Evolutionary conservation across 2,797 vertebrate genomes (phyloP).

Genomic region (Catostomus latipinnis): DNA sequence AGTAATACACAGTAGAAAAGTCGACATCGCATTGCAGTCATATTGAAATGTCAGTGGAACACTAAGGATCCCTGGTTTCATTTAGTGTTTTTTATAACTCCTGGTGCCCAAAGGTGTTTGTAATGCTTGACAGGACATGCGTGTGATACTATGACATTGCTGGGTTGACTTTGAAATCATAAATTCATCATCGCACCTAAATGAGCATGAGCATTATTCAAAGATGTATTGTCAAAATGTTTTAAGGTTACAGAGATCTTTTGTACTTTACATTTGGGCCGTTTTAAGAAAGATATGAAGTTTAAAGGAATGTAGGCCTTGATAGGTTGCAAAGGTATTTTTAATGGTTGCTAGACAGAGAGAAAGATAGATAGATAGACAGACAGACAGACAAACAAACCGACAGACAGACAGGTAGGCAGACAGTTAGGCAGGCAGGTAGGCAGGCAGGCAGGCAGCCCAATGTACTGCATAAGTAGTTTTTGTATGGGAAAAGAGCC

Average conservation of each 20-base stretch:
- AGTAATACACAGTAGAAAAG: not conserved
- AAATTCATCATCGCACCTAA: not conserved
- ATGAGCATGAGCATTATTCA: not conserved
- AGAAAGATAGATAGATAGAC: not conserved
- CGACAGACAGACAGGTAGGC: no score
- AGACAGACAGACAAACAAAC: not conserved
- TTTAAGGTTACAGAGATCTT: no score
- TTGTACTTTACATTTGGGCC: no score
- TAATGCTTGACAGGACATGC: not conserved
- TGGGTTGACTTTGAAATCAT: conserved; percentile 10
- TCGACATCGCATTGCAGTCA: not conserved
- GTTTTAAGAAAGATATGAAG: no score
- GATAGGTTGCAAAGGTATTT: not conserved
- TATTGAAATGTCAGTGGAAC: not conserved
- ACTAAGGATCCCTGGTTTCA: not conserved
- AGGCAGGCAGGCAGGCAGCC: no score
- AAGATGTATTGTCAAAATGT: no score
- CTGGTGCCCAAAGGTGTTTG: not conserved
- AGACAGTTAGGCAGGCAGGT: no score
- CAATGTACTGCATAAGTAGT: not conserved
- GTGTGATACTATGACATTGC: not conserved
- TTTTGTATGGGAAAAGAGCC: not conserved
- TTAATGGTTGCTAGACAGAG: not conserved
- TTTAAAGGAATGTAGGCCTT: no score
- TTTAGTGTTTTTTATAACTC: conserved; percentile 1